A percentile compares a stretch with the other conserved stretches of the same genome.
Conservation (phyloP, 2,888 invertebrate species). For the Ypsolopha scabrella region DNA sequence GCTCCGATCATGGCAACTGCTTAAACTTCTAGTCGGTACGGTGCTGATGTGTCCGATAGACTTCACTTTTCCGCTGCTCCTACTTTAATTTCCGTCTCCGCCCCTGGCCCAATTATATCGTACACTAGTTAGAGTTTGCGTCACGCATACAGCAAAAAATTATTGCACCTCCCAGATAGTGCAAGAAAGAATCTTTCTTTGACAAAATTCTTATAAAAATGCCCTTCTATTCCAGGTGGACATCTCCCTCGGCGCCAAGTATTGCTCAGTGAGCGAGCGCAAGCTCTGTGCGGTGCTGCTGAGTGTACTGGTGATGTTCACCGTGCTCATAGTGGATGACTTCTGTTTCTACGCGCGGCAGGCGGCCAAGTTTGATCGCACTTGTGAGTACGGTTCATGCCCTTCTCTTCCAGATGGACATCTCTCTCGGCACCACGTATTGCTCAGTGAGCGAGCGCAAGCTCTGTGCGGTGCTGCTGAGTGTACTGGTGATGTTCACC, state of each 20-base stretch:
- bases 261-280: conserved; percentile 44
- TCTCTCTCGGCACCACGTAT: conserved; percentile 49
- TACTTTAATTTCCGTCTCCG: too few species aligned
- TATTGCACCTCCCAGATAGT: too few species aligned
- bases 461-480: conserved; percentile 42
- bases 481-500: conserved; percentile 52
- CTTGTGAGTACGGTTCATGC: conserved; percentile 36
- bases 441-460: conserved; percentile 46
- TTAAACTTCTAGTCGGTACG: too few species aligned
- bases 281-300: conserved; percentile 48
- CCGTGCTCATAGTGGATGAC: conserved; percentile 49
- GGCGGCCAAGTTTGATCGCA: conserved; percentile 40
- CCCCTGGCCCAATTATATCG: too few species aligned
- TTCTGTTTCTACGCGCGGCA: conserved; percentile 54
- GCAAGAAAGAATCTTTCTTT: too few species aligned
- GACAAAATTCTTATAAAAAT: not conserved
- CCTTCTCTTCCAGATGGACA: conserved; percentile 41
- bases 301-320: conserved; percentile 50
- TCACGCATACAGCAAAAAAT: too few species aligned
- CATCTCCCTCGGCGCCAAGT: conserved; percentile 48
- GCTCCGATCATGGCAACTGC: too few species aligned
- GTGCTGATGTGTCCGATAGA: too few species aligned
- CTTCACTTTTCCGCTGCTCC: too few species aligned
- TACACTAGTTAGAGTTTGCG: too few species aligned
- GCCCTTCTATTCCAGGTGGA: conserved; percentile 38